Evolutionary conservation across 2,888 invertebrate genomes (phyloP), one percentile per base, ranked within the genome.

Genomic region (Drosophila mimetica): DNA sequence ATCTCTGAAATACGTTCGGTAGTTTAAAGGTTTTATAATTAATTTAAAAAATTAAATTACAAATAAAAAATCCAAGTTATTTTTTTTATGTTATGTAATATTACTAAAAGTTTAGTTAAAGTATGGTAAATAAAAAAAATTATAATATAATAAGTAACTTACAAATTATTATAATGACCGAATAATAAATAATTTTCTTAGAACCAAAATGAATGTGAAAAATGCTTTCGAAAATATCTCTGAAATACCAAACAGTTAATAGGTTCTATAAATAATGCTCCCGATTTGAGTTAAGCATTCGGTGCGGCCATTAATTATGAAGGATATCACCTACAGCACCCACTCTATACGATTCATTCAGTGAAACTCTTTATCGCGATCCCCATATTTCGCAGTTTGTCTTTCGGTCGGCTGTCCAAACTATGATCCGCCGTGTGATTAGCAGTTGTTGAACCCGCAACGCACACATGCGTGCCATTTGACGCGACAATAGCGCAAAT

Each of bases 381-480:
- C 50, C 64, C 65, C 48, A 55, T 20, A 47, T 50, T 54, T 42
- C 37, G 42, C 39, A 36, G 32, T 44, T 14, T 25, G 25, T 44
- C 51, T 50, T 36, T 48, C 18, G 32, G 32, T 54, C 30, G 42
- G 54, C 44, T 63, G 52, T 44, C 41, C 50, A 25, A 61, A 60
- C 64, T 69, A 39, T 48, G 71, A 61, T 57, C 59, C 51, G 59
- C 66, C 77, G 71, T 74, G 80, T 83, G 86, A 80, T 82, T 86
- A 82, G 81, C 82, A 86, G 86, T 82, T 82, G 80, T 83, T 86
- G 82, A 82, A 82, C 86, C 74, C 82, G 55, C n/a, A n/a, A 64
- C 48, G 51, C 76, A 64, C 46, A 61, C 64, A 71, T 36, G 52
- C 65, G 46, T 41, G 32, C 42, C 46, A 39, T 41, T 77, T 72